Conservation (phyloP, 2,888 invertebrate species). For the Cetonia aurata region DNA sequence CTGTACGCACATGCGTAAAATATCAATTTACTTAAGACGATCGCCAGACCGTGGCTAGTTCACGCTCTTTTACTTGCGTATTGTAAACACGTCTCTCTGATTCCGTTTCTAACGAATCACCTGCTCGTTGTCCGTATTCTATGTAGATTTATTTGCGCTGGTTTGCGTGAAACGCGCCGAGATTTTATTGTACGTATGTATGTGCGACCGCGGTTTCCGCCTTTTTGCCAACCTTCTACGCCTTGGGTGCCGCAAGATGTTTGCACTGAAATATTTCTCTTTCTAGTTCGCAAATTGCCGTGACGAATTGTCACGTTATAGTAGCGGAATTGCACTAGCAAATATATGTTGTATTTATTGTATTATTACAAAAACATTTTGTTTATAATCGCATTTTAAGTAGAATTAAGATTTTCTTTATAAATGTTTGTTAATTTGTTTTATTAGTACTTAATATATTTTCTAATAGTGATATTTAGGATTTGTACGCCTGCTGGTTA, state of each 20-base stretch:
- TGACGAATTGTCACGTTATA: slow-evolving; percentile 12
- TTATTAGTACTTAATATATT: too few relatives aligned
- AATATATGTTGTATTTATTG: too few relatives aligned
- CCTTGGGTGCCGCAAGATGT: neutral
- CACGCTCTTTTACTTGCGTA: neutral
- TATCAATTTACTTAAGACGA: neutral
- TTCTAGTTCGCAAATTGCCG: slow-evolving; percentile 4
- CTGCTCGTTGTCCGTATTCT: slow-evolving; percentile 1
- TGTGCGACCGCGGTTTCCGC: slow-evolving; percentile 4
- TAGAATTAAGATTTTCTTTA: too few relatives aligned
- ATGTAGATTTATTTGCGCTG: neutral
- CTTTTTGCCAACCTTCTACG: slow-evolving; percentile 2
- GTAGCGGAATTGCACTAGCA: too few relatives aligned
- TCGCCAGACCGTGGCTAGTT: neutral
- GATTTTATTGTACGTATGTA: too few relatives aligned
- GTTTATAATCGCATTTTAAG: too few relatives aligned
- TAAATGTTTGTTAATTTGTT: too few relatives aligned
- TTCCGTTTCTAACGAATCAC: neutral
- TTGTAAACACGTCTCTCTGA: slow-evolving; percentile 3
- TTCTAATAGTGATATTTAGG: too few relatives aligned
- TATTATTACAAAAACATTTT: too few relatives aligned
- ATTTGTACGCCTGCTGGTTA: too few relatives aligned
- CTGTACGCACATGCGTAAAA: neutral
- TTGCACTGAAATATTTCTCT: slow-evolving; percentile 2
- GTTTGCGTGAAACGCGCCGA: too few relatives aligned